Evolutionary conservation across 2,113 vertebrate species (phyloP).

Genomic region (Etheostoma spectabile): DNA sequence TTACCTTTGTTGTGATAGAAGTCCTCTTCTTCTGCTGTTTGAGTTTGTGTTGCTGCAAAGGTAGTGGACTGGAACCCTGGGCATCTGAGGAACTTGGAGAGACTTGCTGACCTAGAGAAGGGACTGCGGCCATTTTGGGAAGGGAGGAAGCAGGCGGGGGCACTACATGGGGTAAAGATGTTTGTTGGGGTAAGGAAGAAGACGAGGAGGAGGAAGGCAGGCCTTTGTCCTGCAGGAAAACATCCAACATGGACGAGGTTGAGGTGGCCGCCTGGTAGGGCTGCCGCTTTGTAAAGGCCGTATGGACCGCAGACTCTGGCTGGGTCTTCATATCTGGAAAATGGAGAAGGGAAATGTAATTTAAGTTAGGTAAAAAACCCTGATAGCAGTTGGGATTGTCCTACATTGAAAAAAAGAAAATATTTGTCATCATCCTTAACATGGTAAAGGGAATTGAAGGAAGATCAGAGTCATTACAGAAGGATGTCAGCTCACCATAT

Average conservation of each 20-base stretch:
- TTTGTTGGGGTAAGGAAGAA: constrained; percentile 78
- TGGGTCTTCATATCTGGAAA: constrained; percentile 91
- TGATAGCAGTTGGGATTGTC: not conserved
- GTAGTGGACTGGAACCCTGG: constrained; percentile 91
- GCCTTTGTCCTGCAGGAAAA: constrained; percentile 94
- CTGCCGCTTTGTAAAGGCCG: constrained; percentile 93
- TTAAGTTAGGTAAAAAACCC: not conserved
- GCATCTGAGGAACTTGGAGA: constrained; percentile 94
- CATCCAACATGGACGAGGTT: constrained; percentile 93
- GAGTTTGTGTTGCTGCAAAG: constrained; percentile 96
- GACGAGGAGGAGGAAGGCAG: constrained; percentile 73
- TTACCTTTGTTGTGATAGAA: constrained; percentile 93
- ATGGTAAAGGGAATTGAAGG: not conserved
- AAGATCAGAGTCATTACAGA: not conserved
- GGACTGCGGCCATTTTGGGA: constrained; percentile 86
- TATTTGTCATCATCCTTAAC: not conserved
- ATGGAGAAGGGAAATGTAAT: not conserved
- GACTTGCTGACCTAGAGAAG: constrained; percentile 85
- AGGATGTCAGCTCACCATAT: constrained; percentile 87
- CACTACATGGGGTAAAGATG: constrained; percentile 80
- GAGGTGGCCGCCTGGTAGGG: constrained; percentile 87
- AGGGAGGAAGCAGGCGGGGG: constrained; percentile 84
- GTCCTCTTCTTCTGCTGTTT: constrained; percentile 97
- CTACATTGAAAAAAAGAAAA: not conserved
- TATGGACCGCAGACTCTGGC: constrained; percentile 87